Conservation (phyloP, 1,140 invertebrate species). For the Ceratina calcarata region DNA sequence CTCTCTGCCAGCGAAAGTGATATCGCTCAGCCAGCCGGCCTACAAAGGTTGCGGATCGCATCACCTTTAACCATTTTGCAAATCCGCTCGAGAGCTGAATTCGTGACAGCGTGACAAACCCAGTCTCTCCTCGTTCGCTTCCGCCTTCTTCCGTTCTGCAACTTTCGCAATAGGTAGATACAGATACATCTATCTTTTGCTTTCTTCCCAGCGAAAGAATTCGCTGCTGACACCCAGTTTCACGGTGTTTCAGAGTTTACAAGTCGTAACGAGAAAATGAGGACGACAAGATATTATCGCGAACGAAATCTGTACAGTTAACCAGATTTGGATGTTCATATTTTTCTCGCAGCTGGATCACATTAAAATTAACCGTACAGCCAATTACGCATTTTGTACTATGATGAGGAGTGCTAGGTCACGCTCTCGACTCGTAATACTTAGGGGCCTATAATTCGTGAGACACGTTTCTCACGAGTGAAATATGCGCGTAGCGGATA, state of each 20-base stretch:
- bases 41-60: constrained; percentile 40
- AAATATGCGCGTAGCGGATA: constrained; percentile 47
- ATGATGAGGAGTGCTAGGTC: no score
- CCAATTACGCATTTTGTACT: no score
- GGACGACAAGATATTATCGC: no score
- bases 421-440: neutral
- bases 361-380: no score
- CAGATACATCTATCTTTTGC: neutral
- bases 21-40: constrained; percentile 39
- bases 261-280: no score
- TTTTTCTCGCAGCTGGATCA: no score
- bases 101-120: constrained; percentile 45
- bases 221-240: neutral
- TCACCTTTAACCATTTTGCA: constrained; percentile 30
- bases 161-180: neutral
- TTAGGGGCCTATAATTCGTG: constrained; percentile 9
- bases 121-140: neutral
- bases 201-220: neutral
- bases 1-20: constrained; percentile 67
- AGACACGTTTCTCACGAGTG: constrained; percentile 61
- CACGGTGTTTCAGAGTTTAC: no score
- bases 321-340: no score
- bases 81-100: constrained; percentile 26
- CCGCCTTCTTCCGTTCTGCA: neutral
- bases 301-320: no score